phyloP scores from a whole-genome alignment of 2,113 vertebrate genomes.

The Syngnathus floridae region DNA sequence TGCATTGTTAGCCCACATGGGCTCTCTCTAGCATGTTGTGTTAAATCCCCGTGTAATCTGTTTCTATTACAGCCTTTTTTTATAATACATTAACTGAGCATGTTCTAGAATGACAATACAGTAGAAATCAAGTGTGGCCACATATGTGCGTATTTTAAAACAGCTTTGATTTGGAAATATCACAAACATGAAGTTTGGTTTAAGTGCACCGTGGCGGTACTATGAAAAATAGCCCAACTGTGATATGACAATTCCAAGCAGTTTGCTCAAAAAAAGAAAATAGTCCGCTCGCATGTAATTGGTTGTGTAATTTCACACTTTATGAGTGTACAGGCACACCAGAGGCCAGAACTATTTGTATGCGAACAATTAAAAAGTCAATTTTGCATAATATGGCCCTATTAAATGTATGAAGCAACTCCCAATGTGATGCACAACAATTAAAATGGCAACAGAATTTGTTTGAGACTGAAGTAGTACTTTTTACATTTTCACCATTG shows the following conservation, averaged over 20 bases:
- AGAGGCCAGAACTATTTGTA: background rate
- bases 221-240: background rate
- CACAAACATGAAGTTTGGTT: background rate
- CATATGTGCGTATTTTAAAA: background rate
- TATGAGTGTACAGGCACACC: background rate
- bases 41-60: slow-evolving; percentile 63
- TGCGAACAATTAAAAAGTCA: background rate
- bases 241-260: background rate
- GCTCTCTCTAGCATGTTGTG: slow-evolving; percentile 31
- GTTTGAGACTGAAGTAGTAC: background rate
- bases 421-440: background rate
- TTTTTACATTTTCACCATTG: background rate
- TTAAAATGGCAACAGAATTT: background rate
- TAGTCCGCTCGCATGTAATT: background rate
- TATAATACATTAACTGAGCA: slow-evolving; percentile 7
- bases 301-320: background rate
- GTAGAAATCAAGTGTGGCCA: background rate
- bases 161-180: background rate
- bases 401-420: background rate
- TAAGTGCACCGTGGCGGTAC: background rate
- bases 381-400: background rate
- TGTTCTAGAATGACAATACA: background rate
- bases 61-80: slow-evolving; percentile 35
- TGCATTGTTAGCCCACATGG: slow-evolving; percentile 41
- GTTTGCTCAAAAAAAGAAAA: background rate